Evolutionary conservation across 2,113 vertebrate species (phyloP), one percentile per base, ranked within the genome.

Genomic region (Machaerirhynchus nigripectus): DNA sequence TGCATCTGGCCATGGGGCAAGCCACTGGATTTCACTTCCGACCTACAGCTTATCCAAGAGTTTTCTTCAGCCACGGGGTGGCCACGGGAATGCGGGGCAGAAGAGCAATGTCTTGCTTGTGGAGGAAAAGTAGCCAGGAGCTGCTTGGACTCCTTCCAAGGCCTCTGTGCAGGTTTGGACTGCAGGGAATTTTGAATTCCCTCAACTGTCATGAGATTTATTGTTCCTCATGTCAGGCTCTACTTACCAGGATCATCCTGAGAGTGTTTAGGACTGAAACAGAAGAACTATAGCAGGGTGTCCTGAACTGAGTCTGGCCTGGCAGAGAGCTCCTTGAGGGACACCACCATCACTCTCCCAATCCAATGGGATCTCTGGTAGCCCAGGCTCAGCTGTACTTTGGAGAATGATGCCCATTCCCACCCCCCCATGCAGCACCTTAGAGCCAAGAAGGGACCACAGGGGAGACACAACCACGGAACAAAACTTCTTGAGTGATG

Each of bases 41-140:
- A 47, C 12, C 37, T 24, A 4, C 55, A 23, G 31, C n/a, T 87
- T 42, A 56, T 78, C 50, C 60, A 28, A 21, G 42, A 40, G 60
- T 33, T 61, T 91, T 49, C 24, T 26, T 33, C 39, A 65, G 30
- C 49, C 53, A 30, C 5, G 0, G 1, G 21, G 8, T 33, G n/a
- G 33, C 31, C 39, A 27, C 10, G 5, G 69, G 64, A 70, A 11
- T 21, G 13, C 2, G 1, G 15, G 30, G 7, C 35, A 50, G 28
- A n/a, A 27, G 2, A 76, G 3, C 0, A 0, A 9, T 20, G 33
- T 47, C 33, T 39, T 74, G 50, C 40, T 56, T 2, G 0, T 10
- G n/a, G 35, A 76, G n/a, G n/a, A 53, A 47, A 42, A 11, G 31
- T 4, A 59, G 26, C 30, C 6, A 2, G 31, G 53, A 85, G 15